Base-by-base conservation (phyloP, 30 jellyfish, hydroid and myxozoan genomes). In the Aurelia aurita region DNA sequence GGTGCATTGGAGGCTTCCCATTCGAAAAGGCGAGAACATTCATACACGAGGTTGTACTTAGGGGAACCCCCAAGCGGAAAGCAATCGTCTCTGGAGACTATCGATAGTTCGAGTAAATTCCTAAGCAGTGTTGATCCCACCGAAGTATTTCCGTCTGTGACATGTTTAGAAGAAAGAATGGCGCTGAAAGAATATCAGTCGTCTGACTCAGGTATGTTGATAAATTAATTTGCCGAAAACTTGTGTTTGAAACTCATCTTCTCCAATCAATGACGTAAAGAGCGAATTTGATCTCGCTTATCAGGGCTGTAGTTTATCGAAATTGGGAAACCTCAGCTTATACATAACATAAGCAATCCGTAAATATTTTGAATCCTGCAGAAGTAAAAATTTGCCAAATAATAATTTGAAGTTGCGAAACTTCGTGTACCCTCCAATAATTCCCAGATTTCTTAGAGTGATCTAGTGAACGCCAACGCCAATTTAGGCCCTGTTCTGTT, bases 21-120 rank as follows among this genome's bases (percentile, higher is more conserved):
- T 25, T 39, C 78, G 13, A 64, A 55, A 80, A 12, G 16, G 59
- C 90, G 90, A 34, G 90, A 80, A 16, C 82, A 64, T 67, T 69
- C 85, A 0, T 82, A 57, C 80, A 82, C 91, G 72, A 70, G 91
- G 79, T 20, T 55, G 7, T 63, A 69, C 79, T 31, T 69, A 66
- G 91, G 91, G 91, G 91, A 82, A 82, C 91, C 34, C 85, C 91
- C 91, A 3, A n/a, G 49, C 18, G 46, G 31, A 23, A 58, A 47
- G 43, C 34, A 61, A 18, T n/a, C 55, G 5, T 44, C 80, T 12
- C 54, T 29, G n/a, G 26, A 23, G 58, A 10, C 49, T 11, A 61
- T 27, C 35, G 26, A 21, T 6, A 9, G 45, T 19, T 51, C 79
- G n/a, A 82, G 78, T 59, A 82, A 82, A 82, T 82, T 82, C 43